Conservation (phyloP, 2,888 invertebrate species). For the Drosophila villosipedis region DNA sequence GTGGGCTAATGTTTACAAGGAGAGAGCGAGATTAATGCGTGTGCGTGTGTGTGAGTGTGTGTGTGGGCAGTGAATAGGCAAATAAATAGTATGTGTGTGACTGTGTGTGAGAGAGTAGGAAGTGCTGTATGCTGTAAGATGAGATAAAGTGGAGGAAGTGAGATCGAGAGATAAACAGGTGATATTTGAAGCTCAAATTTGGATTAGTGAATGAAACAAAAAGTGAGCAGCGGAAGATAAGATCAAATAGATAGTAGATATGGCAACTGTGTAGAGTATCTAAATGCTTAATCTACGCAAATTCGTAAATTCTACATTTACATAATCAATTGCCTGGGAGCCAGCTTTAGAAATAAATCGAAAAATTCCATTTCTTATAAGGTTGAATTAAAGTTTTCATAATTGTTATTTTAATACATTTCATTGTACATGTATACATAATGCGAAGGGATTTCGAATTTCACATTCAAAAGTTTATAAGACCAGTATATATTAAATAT, state of each 20-base stretch:
- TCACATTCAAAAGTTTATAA: neutral
- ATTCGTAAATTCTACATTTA: neutral
- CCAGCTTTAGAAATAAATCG: neutral
- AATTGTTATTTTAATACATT: neutral
- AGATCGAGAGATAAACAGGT: slow-evolving; percentile 72
- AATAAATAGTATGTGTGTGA: slow-evolving; percentile 20
- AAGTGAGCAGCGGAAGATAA: slow-evolving; percentile 4
- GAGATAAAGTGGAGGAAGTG: slow-evolving; percentile 59
- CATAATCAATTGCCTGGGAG: neutral
- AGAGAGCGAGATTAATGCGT: slow-evolving; percentile 7
- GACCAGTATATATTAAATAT: neutral
- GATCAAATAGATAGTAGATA: slow-evolving; percentile 4
- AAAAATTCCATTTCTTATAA: neutral
- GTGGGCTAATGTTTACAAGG: slow-evolving; percentile 58
- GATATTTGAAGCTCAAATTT: slow-evolving; percentile 28
- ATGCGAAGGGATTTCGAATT: neutral
- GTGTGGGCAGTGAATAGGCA: slow-evolving; percentile 25
- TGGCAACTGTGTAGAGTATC: slow-evolving; percentile 4
- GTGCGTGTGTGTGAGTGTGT: neutral
- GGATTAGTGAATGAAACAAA: slow-evolving; percentile 21
- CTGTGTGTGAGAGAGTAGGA: slow-evolving; percentile 42
- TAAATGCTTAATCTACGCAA: neutral
- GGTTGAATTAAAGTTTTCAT: neutral
- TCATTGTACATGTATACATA: neutral
- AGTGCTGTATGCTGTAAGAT: slow-evolving; percentile 34